These are phyloP conservation scores for Elachura formosa DNA, from an alignment of 2,113 vertebrate genomes.

Conservation along the genomic window DNA sequence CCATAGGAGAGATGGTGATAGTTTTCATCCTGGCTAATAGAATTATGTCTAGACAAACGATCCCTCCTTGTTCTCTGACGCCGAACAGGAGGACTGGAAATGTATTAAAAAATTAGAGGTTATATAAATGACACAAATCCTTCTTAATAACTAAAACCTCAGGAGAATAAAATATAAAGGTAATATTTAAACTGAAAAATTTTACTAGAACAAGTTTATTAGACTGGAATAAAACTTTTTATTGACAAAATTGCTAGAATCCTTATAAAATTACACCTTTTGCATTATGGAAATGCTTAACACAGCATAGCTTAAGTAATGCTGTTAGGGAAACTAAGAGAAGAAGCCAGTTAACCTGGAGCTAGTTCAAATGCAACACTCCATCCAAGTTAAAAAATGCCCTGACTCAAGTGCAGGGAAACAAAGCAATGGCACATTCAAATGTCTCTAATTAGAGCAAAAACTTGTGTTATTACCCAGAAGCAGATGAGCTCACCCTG, in stretches of 20 bases:
- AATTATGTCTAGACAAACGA: conserved; percentile 84
- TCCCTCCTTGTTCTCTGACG: conserved; percentile 91
- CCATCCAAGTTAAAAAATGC: neutral
- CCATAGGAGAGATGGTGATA: conserved; percentile 88
- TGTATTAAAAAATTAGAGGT: neutral
- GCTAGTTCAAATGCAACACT: neutral
- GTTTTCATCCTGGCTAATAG: conserved; percentile 88
- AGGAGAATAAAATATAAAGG: neutral
- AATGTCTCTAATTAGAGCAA: neutral
- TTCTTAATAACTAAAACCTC: neutral
- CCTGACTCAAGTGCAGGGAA: neutral
- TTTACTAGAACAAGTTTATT: too few relatives aligned
- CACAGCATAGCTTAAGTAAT: neutral
- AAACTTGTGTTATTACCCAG: neutral
- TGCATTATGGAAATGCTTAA: neutral
- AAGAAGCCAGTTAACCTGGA: neutral
- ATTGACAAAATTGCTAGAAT: neutral
- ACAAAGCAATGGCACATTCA: neutral
- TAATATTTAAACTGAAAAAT: too few relatives aligned
- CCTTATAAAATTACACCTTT: neutral
- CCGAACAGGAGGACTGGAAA: conserved; percentile 86
- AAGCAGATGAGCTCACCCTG: neutral
- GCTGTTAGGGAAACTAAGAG: neutral
- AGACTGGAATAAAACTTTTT: neutral
- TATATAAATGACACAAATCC: neutral